Base-by-base conservation (phyloP, 2,888 invertebrate species). In the Diarsia mendica region DNA sequence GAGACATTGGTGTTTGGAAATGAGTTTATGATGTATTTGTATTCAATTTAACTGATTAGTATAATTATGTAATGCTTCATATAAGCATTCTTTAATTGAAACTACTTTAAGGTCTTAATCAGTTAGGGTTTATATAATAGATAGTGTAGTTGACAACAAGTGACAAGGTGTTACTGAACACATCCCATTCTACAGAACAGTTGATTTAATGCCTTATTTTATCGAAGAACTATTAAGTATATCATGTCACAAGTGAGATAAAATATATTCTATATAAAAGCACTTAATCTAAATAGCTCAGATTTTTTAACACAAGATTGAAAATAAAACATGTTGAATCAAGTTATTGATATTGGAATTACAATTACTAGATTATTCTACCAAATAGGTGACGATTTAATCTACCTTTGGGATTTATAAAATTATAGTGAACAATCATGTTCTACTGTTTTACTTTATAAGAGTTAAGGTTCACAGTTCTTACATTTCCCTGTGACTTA, bases 61-160 rank as follows among this genome's bases (percentile, higher is more conserved):
- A 76, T 92, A 92, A 90, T 91, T 91, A 91, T 93, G 88, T 92
- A 91, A 89, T 90, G 91, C 91, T 91, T 92, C 87, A 89, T 88
- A 87, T 86, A 88, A 91, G 90, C 90, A 89, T 89, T 89, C 84
- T 90, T 89, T 90, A 85, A 89, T 90, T 87, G 80, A 87, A 90
- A 86, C 86, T 89, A 87, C 79, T 84, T 89, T 86, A 89, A 90
- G 91, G 86, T 85, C 75, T 85, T 89, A 88, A 87, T 88, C 82
- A 84, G 73, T 87, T 90, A 90, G 86, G 77, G 74, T 82, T 82
- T 85, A 85, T 85, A 69, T 74, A 69, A 67, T 87, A 82, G 71
- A 66, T 87, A 88, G 82, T 83, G 80, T 85, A 85, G 83, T 74
- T 82, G 78, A 73, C 74, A 82, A 75, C 70, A 79, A 78, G 67